Evolutionary conservation across 2,113 vertebrate species (phyloP).

Genomic region (Chaetorhynchus papuensis): DNA sequence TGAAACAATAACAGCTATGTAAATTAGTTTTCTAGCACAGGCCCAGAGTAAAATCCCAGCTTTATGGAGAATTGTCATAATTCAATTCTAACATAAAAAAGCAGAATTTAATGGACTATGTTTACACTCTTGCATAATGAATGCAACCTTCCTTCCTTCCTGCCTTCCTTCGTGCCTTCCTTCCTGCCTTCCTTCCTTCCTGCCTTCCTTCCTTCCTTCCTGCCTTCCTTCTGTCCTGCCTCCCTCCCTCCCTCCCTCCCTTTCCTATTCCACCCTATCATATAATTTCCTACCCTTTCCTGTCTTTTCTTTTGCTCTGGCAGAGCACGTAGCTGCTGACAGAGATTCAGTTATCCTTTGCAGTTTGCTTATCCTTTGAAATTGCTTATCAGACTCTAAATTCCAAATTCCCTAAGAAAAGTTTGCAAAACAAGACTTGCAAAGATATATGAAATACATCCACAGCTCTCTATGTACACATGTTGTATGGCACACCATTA

Average conservation of each 20-base stretch:
- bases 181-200: background rate
- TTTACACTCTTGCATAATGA: background rate
- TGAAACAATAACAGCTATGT: background rate
- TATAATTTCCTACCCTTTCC: background rate
- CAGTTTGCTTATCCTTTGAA: background rate
- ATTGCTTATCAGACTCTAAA: background rate
- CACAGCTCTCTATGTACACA: background rate
- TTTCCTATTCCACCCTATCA: background rate
- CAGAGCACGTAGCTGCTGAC: background rate
- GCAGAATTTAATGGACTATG: background rate
- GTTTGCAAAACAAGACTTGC: background rate
- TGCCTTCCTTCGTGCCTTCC: background rate
- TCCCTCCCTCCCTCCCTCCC: background rate
- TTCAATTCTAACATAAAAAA: background rate
- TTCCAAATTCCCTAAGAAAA: background rate
- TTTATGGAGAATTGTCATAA: background rate
- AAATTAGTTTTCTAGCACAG: background rate
- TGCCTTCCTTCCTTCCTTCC: background rate
- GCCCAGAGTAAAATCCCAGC: background rate
- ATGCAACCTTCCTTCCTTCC: background rate
- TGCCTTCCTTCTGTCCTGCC: fast-evolving
- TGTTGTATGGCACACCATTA: background rate
- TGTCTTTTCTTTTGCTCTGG: background rate
- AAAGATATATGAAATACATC: background rate
- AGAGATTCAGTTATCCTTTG: background rate